Evolutionary conservation across 2,888 invertebrate species (phyloP), one percentile per base, ranked within the genome.

Genomic region (Pristionchus arcanus): DNA sequence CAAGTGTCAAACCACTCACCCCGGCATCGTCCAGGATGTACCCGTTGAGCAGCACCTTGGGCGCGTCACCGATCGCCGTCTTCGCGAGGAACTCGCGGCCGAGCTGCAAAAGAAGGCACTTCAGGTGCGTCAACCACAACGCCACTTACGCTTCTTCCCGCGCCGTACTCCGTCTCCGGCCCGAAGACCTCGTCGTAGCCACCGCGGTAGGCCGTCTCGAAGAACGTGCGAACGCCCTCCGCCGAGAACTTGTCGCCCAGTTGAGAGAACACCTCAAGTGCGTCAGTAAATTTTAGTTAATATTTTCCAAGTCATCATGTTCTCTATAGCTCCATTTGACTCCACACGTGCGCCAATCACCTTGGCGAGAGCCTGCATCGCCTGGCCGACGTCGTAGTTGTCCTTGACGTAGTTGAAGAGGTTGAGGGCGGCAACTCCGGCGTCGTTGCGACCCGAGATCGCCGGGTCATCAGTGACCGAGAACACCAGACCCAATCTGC

Each of bases 331-430:
- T 59, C 31, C 11, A 25, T 15, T 21, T 31, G 49, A 85, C 55
- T 34, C 85, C 85, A 25, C 55, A 34, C 7, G 1, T 28, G 81
- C 81, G 81, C 16, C 81, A 77, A 77, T n/a, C 21, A 98, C 97
- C 96, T 97, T 97, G 49, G 97, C 97, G 34, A 99, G 96, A 95
- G 98, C 98, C 91, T 97, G 97, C 63, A 98, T 96, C 0, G 98
- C 98, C 89, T 96, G 96, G 49, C 97, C 96, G 89, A 97, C 96
- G 0, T 97, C 96, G 94, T 97, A 97, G 91, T 97, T 97, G 95
- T 97, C 97, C 0, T 97, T 96, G 21, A 98, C 97, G 95, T 97
- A 98, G 96, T 98, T 98, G 96, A 97, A 98, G 0, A 98, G 97
- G 93, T 97, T 97, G 19, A 97, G 96, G 90, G 98, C 96, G 34